These are phyloP conservation scores for Butorides virescens DNA, from an alignment of 2,113 vertebrate genomes.

Conservation along the genomic window DNA sequence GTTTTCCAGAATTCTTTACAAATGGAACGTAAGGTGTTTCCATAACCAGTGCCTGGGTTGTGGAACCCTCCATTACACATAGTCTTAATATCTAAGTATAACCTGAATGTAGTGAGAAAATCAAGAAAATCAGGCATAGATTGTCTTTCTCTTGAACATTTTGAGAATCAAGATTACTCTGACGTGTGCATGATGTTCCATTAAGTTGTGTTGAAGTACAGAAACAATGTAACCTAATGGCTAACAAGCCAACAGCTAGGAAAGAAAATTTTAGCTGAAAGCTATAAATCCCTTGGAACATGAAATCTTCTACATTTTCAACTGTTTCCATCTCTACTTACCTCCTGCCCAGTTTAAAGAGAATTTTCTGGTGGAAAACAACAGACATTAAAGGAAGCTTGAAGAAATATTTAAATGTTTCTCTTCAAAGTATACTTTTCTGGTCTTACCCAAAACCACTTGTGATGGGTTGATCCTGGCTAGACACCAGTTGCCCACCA, in stretches of 20 bases:
- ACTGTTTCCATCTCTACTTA: not conserved
- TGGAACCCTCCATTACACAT: constrained; percentile 1
- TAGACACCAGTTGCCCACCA: too few species aligned
- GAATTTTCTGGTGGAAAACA: not conserved
- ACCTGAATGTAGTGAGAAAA: not conserved
- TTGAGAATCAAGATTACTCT: not conserved
- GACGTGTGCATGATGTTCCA: not conserved
- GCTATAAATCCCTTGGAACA: not conserved
- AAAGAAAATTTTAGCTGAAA: not conserved
- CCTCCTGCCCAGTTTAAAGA: not conserved
- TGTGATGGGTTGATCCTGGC: too few species aligned
- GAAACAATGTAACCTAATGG: not conserved
- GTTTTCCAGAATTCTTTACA: not conserved
- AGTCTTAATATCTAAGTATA: not conserved
- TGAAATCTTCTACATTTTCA: not conserved
- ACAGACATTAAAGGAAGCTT: not conserved
- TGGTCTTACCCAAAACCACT: not conserved
- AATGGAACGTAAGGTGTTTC: not conserved
- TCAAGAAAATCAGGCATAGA: not conserved
- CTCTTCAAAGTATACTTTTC: not conserved
- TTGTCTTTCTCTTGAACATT: not conserved
- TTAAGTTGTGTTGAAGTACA: not conserved
- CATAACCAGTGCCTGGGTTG: not conserved
- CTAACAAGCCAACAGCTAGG: not conserved
- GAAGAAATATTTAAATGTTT: not conserved